Conservation (phyloP, 2,113 vertebrate species). For the Dicrurus megarhynchus region DNA sequence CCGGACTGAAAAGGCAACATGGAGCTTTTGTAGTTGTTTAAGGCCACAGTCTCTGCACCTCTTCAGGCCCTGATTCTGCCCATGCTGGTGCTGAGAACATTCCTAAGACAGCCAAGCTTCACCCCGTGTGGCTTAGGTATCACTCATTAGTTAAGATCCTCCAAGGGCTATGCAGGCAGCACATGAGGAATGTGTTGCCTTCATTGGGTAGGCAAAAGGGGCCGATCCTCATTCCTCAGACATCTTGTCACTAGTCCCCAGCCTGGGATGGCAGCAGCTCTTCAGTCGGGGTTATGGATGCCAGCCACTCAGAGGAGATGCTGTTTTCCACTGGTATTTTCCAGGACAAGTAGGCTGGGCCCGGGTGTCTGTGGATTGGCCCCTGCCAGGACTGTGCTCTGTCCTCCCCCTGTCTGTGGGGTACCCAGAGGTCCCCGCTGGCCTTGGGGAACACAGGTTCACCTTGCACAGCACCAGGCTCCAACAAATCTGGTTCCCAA, state of each 20-base stretch:
- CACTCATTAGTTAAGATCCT: background rate
- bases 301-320: background rate
- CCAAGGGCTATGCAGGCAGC: background rate
- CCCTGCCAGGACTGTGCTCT: background rate
- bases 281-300: background rate
- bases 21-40: background rate
- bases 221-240: background rate
- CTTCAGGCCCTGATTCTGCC: background rate
- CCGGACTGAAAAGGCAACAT: background rate
- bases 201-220: background rate
- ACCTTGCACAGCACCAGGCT: background rate
- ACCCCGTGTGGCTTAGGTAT: accelerated
- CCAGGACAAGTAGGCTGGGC: background rate
- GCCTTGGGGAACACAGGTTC: background rate
- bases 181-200: background rate
- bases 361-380: background rate
- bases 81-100: background rate
- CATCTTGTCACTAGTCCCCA: background rate
- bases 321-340: background rate
- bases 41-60: background rate
- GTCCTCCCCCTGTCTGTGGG: accelerated
- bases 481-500: background rate
- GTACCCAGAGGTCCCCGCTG: background rate
- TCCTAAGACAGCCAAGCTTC: background rate
- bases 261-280: background rate